phyloP scores from a whole-genome alignment of 2,888 invertebrate genomes.

The Trichogramma evanescens region DNA sequence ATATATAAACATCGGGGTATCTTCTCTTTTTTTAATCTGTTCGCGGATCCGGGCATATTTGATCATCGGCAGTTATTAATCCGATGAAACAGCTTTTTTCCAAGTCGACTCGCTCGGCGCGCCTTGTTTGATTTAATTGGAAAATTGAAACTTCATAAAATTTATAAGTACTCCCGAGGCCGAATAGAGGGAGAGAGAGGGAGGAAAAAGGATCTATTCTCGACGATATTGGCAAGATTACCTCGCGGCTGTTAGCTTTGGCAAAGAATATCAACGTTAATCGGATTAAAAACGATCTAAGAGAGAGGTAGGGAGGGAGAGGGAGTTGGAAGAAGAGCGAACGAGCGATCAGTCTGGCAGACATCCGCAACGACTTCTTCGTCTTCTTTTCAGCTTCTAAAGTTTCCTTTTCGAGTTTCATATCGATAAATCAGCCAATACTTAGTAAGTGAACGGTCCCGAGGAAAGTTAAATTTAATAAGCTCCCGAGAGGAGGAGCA shows the following conservation, averaged over 20 bases:
- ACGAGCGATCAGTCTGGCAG: conserved; percentile 3
- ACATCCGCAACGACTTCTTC: conserved; percentile 3
- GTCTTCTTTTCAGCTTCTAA: conserved; percentile 1
- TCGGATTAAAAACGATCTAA: too few species aligned
- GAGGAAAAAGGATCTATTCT: conserved; percentile 4
- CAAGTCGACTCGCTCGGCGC: too few species aligned
- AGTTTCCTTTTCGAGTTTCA: conserved; percentile 2
- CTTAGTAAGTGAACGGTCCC: not conserved
- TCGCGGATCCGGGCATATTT: too few species aligned
- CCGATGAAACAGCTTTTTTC: too few species aligned
- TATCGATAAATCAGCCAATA: conserved; percentile 9
- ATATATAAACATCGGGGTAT: too few species aligned
- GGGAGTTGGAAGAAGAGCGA: not conserved
- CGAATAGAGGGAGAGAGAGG: too few species aligned
- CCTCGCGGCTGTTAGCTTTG: conserved; percentile 12
- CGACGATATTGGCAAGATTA: conserved; percentile 11
- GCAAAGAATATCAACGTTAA: conserved; percentile 10
- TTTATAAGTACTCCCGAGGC: too few species aligned
- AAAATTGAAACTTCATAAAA: too few species aligned
- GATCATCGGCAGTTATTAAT: too few species aligned
- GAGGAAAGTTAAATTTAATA: not conserved
- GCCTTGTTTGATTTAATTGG: too few species aligned
- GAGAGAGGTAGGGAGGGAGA: too few species aligned
- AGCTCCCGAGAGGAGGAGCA: not conserved
- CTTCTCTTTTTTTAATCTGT: too few species aligned